Conservation (phyloP, 2,888 invertebrate genomes). For the Poecilobothrus nobilitatus region DNA sequence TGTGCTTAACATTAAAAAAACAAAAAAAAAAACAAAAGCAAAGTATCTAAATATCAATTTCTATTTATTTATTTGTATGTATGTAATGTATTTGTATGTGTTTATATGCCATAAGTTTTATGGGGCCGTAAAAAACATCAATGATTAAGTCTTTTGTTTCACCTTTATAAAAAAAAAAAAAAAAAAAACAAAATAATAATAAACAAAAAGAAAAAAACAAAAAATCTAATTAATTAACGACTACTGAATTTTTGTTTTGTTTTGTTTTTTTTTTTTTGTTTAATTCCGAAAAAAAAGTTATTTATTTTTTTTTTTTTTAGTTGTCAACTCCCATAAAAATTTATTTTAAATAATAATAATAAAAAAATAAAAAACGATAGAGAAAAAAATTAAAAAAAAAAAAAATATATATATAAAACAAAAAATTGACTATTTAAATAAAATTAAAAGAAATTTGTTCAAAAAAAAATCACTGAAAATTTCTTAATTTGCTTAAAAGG, state of each 20-base stretch:
- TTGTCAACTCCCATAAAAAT: conserved; percentile 6
- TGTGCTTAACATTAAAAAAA: too few relatives aligned
- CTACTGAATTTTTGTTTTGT: background rate
- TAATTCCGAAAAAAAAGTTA: background rate
- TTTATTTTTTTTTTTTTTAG: background rate
- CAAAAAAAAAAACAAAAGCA: too few relatives aligned
- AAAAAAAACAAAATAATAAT: background rate
- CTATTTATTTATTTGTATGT: too few relatives aligned
- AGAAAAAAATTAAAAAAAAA: too few relatives aligned
- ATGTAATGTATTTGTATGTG: too few relatives aligned
- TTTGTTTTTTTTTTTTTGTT: background rate
- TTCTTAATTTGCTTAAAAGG: background rate
- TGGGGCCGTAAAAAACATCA: background rate
- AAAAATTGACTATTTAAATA: background rate
- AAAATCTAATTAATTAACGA: conserved; percentile 1
- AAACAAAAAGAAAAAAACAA: background rate
- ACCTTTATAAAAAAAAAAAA: background rate
- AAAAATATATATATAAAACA: background rate
- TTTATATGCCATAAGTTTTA: background rate
- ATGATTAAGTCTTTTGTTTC: conserved; percentile 6
- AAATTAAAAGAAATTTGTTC: background rate
- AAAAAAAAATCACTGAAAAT: background rate
- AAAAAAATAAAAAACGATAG: background rate
- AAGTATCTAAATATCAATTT: too few relatives aligned
- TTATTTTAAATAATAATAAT: conserved; percentile 5